Conservation (phyloP, 1,140 invertebrate genomes). For the Hetaerina americana region DNA sequence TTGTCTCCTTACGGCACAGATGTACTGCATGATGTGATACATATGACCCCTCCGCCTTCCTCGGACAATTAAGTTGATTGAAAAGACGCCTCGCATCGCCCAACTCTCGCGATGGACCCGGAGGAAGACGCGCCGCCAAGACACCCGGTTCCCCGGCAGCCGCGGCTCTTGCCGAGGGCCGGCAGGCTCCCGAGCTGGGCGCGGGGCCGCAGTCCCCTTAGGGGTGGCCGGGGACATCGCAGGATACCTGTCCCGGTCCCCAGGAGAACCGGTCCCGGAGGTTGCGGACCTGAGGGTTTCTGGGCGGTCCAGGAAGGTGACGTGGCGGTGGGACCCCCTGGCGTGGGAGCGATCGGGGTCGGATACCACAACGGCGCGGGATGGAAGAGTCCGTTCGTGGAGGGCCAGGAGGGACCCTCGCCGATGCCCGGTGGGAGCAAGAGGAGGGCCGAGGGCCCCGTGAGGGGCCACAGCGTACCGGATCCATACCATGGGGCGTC, state of each 20-base stretch:
- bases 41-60: too few relatives aligned
- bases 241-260: background rate
- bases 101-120: background rate
- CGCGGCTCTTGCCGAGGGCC: background rate
- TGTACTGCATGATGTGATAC: too few relatives aligned
- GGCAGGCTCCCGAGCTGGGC: background rate
- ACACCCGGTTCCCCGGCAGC: background rate
- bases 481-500: background rate
- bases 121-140: background rate
- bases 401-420: background rate
- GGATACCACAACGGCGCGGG: background rate
- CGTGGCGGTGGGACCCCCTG: too few relatives aligned
- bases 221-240: background rate
- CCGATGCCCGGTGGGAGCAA: background rate
- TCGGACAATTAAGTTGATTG: too few relatives aligned
- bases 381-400: background rate
- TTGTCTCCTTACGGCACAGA: too few relatives aligned
- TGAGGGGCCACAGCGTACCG: background rate
- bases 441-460: background rate
- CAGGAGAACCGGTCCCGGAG: background rate
- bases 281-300: background rate
- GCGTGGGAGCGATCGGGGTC: too few relatives aligned
- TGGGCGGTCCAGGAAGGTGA: background rate
- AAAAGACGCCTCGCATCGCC: too few relatives aligned
- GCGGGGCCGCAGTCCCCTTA: background rate